Base-by-base conservation (phyloP, 2,113 vertebrate species). In the Desmodus rotundus region DNA sequence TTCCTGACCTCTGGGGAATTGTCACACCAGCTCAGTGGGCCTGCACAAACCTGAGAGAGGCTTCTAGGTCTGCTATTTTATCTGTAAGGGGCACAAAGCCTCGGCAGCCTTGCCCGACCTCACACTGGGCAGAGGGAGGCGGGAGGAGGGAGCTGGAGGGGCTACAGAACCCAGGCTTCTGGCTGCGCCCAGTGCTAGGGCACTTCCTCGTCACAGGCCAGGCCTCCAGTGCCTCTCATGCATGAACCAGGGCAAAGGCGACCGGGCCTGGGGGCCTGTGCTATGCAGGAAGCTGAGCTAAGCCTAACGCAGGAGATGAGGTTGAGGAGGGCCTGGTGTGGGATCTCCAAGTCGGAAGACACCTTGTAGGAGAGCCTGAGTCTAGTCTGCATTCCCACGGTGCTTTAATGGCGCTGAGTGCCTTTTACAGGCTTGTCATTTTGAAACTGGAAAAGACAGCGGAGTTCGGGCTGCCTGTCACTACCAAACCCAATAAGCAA, bases 241-340 rank as follows among this genome's bases (percentile, higher is more conserved):
- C 45, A 0, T 4, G 7, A 87, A 1, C 33, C 28, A 5, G 63
- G 0, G 16, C 70, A 19, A 3, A 78, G 19, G 61, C 76, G n/a
- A n/a, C n/a, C n/a, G 10, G 0, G n/a, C n/a, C 0, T 0, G 0
- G 0, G 41, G 72, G 16, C 54, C n/a, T 1, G 0, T 2, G 20
- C 11, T 1, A 2, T 10, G 36, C 13, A 16, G 33, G 70, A 74
- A 24, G 20, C 56, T 3, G 56, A 86, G 13, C 2, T 0, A 9
- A 22, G 70, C 5, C 0, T 0, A 7, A 22, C 0, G 11, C 12
- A 12, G 68, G n/a, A 67, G n/a, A 12, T 11, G 4, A 61, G n/a
- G 38, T 3, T 1, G 9, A 78, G 41, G 14, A 20, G 52, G 24
- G 6, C 1, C 6, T 0, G 12, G 36, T 2, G 0, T 1, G 6